Conservation (phyloP, 1,140 invertebrate genomes). For the Phocides pigmalion region DNA sequence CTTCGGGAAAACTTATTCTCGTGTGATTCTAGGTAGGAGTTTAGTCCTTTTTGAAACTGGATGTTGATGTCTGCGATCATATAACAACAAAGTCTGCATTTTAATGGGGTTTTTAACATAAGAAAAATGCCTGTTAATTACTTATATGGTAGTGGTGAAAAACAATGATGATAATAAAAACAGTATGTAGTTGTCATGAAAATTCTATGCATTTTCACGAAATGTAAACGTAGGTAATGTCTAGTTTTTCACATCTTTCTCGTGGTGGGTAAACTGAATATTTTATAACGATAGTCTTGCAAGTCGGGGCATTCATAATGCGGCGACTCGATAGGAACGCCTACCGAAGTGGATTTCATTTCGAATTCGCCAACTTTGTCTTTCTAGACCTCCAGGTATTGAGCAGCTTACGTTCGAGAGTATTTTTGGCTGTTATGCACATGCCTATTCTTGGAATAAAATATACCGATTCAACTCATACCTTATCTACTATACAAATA, state of each 20-base stretch:
- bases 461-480: too few relatives aligned
- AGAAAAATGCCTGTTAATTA: too few relatives aligned
- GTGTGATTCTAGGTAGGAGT: too few relatives aligned
- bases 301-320: conserved; percentile 35
- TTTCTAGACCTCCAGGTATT: not conserved
- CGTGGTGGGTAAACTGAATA: conserved; percentile 27
- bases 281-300: conserved; percentile 29
- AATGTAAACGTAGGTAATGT: not conserved
- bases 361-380: conserved; percentile 29
- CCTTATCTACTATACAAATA: too few relatives aligned
- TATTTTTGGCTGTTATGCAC: not conserved
- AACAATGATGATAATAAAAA: too few relatives aligned
- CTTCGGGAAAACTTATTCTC: too few relatives aligned
- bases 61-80: too few relatives aligned
- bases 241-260: conserved; percentile 24
- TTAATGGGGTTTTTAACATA: too few relatives aligned
- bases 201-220: conserved; percentile 12
- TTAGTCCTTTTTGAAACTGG: too few relatives aligned
- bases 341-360: conserved; percentile 30
- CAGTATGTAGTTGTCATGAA: not conserved
- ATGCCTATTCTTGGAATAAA: too few relatives aligned
- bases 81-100: too few relatives aligned
- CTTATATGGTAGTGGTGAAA: too few relatives aligned
- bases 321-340: conserved; percentile 30
- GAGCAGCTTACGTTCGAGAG: not conserved